Evolutionary conservation across 2,113 vertebrate genomes (phyloP), one percentile per base, ranked within the genome.

Genomic region (Antechinus stuartii): DNA sequence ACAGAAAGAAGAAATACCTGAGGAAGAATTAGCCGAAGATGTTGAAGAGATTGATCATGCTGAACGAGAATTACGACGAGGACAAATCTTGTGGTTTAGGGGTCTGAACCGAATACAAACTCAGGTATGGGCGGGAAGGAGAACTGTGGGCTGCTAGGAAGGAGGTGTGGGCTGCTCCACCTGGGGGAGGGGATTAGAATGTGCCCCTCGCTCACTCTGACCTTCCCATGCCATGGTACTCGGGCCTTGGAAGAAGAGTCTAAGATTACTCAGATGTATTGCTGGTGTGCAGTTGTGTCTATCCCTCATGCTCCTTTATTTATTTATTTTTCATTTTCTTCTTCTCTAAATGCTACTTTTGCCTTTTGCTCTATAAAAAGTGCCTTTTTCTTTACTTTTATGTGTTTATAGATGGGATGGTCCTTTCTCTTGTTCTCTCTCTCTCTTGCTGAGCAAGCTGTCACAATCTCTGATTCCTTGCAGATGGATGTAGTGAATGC

Each of bases 401-500:
- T 99, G 97, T 99, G 98, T 99, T 97, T 98, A 97, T 99, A 99
- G 99, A 99, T 99, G 98, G 98, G 98, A 98, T 99, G 98, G 98
- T 99, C 98, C 98, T 99, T 98, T 99, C 98, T 99, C 98, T 99
- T 98, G 98, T 98, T 98, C 98, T 98, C 98, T 99, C 99, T 99
- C 98, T 99, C 99, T 99, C 98, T 99, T 98, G 98, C 99, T 99
- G 99, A 99, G 99, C 99, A 99, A 99, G 99, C 99, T 99, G 99
- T 99, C 99, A 99, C 98, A 99, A 99, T 99, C 99, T 99, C 99
- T 99, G 99, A 99, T 99, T 99, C 99, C 99, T 99, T 99, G 99
- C 99, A 99, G 99, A 99, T 99, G 99, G 99, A 99, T 99, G 99
- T 99, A 99, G 99, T 99, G 99, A 99, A 99, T 99, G 99, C 99